Conservation (phyloP, 2,797 vertebrate species). For the Enteromius thamalakanensis region DNA sequence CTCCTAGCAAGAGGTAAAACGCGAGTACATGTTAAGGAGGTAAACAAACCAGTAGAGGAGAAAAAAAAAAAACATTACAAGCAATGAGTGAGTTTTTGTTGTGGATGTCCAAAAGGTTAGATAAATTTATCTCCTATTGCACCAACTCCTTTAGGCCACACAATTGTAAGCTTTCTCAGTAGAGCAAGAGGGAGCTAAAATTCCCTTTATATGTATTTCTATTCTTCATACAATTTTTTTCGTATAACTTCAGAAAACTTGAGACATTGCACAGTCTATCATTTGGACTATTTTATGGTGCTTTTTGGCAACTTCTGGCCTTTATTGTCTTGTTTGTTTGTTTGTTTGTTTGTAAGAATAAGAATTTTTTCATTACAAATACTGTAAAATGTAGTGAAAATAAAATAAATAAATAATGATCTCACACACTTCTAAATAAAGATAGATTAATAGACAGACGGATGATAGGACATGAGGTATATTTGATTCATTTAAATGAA, state of each 20-base stretch:
- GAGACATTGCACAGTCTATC: background rate
- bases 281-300: background rate
- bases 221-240: background rate
- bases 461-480: background rate
- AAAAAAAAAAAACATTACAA: slow-evolving; percentile 1
- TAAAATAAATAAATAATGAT: background rate
- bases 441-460: background rate
- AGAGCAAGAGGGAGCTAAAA: background rate
- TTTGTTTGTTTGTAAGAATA: background rate
- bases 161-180: background rate
- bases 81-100: background rate
- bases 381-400: background rate
- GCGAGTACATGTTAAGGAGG: slow-evolving; percentile 1
- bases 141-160: background rate
- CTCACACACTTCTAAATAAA: background rate
- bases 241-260: background rate
- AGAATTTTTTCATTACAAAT: background rate
- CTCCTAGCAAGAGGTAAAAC: slow-evolving; percentile 4
- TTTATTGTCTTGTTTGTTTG: too few relatives aligned
- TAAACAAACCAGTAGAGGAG: slow-evolving; percentile 27
- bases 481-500: background rate
- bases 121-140: background rate
- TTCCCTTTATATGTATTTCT: background rate
- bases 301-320: background rate
- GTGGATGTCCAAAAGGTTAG: background rate